Evolutionary conservation across 2,797 vertebrate species (phyloP), one percentile per base, ranked within the genome.

Genomic region (Prionace glauca): DNA sequence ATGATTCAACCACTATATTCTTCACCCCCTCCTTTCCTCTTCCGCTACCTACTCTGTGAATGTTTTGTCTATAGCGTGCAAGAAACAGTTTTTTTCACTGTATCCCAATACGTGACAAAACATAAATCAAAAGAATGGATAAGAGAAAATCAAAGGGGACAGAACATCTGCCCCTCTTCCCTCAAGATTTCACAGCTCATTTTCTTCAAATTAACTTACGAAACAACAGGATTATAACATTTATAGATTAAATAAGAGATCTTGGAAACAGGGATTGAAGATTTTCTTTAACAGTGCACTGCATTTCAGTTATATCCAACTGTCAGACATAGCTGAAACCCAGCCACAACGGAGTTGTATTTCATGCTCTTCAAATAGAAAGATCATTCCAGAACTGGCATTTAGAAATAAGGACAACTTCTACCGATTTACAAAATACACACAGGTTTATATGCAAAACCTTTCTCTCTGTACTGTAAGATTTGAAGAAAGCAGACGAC

Each of bases 301-400:
- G 50, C 29, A 88, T 60, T 88, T 29, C 62, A 91, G 5, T 91
- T 91, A 91, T 65, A 91, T 60, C 88, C 22, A 88, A 12, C 86
- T 32, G 29, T 16, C 60, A n/a, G 88, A 65, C 88, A 62, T 91
- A n/a, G 60, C 62, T 91, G 88, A 65, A 91, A 65, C 60, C 60
- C 32, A 67, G 18, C 32, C 88, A 67, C 16, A n/a, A 65, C 4
- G 2, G 88, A 92, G 62, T 69, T 67, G 9, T 62, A 20, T 36
- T 91, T 67, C 90, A 36, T 20, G n/a, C 10, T 92, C 90, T 65
- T 41, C 16, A 92, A 92, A 92, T 92, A 92, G 90, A 92, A 92
- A 69, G 90, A 92, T 24, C 65, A 92, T 92, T 92, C 62, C 65
- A 92, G 90, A 22, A 10, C 18, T 92, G 90, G 36, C 62, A 12